Evolutionary conservation across 2,113 vertebrate species (phyloP).

Genomic region (Carassius auratus): DNA sequence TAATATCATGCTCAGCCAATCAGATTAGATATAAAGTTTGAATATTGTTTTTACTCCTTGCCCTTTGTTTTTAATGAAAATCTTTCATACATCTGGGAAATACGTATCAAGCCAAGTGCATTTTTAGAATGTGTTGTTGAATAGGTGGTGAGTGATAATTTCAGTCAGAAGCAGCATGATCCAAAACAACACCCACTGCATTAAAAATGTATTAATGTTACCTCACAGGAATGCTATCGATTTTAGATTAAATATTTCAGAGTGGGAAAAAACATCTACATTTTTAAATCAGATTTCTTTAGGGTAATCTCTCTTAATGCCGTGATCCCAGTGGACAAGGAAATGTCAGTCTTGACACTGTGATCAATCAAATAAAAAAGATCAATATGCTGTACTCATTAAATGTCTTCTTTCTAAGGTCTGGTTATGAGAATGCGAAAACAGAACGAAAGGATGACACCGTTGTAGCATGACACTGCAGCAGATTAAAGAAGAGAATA

Average conservation of each 20-base stretch:
- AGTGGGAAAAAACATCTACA: constrained; percentile 51
- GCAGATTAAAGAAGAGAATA: not conserved
- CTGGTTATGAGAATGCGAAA: constrained; percentile 47
- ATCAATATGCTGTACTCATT: constrained; percentile 56
- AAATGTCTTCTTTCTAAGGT: constrained; percentile 55
- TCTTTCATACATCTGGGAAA: not conserved
- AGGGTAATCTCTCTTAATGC: constrained; percentile 58
- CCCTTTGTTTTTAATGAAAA: constrained; percentile 3
- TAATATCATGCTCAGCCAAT: not conserved
- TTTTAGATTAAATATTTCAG: constrained; percentile 52
- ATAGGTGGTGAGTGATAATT: constrained; percentile 19
- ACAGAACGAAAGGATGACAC: not conserved
- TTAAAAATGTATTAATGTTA: constrained; percentile 45
- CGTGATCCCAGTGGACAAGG: constrained; percentile 62
- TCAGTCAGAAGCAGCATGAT: constrained; percentile 30
- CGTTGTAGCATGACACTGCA: not conserved
- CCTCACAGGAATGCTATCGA: constrained; percentile 48
- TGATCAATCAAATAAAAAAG: constrained; percentile 67
- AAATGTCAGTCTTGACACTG: constrained; percentile 69
- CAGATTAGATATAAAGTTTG: not conserved
- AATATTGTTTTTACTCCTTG: not conserved
- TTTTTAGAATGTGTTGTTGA: constrained; percentile 20
- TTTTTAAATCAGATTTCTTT: constrained; percentile 67
- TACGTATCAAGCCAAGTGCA: not conserved
- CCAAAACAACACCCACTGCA: constrained; percentile 32